Conservation (phyloP, 2,113 vertebrate species). For the Eulacestoma nigropectus region DNA sequence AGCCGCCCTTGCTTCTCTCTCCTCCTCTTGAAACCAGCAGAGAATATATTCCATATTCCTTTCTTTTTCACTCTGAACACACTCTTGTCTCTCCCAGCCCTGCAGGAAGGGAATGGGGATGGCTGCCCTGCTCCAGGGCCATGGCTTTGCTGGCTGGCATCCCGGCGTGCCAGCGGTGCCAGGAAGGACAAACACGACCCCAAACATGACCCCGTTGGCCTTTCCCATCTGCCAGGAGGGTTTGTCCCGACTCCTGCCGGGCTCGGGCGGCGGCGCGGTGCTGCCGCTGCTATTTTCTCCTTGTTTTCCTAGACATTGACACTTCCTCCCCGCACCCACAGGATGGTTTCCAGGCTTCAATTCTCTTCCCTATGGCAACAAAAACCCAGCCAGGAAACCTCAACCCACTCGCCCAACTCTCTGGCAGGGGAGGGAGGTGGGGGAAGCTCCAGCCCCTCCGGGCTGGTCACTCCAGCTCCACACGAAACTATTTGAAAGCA, state of each 20-base stretch:
- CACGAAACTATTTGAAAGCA: not conserved
- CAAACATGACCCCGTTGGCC: not conserved
- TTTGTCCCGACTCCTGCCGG: not conserved
- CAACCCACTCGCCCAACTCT: not conserved
- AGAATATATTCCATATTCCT: not conserved
- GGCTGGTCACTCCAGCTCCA: not conserved
- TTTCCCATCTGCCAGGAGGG: not conserved
- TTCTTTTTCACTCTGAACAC: not conserved
- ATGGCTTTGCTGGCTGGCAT: not conserved
- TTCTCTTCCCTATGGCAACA: slow-evolving; percentile 51
- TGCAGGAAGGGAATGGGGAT: not conserved
- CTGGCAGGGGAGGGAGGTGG: not conserved
- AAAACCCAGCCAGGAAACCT: slow-evolving; percentile 27
- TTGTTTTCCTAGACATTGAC: slow-evolving; percentile 44
- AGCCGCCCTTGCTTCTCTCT: slow-evolving; percentile 38
- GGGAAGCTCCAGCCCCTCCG: not conserved
- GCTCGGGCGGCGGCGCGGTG: not conserved
- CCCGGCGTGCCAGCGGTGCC: not conserved
- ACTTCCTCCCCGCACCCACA: slow-evolving; percentile 53
- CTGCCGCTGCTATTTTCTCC: slow-evolving; percentile 21
- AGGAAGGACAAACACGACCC: not conserved
- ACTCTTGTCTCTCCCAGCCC: not conserved
- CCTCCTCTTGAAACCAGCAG: not conserved
- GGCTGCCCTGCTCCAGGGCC: rapidly evolving
- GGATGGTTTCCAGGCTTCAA: slow-evolving; percentile 36